These are phyloP conservation scores for Dioctria linearis DNA, from an alignment of 2,888 invertebrate genomes.

Conservation along the genomic window DNA sequence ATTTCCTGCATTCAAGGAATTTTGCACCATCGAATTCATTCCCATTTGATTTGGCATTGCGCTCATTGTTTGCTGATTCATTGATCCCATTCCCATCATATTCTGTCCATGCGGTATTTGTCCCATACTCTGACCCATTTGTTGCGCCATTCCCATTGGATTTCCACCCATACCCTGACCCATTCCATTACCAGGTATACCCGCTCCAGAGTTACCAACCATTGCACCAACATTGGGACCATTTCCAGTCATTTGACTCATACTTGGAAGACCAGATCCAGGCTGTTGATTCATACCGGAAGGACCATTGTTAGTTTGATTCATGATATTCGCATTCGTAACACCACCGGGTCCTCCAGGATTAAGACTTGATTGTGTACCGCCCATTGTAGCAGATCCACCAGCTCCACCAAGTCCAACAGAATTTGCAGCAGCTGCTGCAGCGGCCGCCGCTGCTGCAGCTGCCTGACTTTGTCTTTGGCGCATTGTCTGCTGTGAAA, in stretches of 20 bases:
- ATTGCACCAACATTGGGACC: slow-evolving; percentile 49
- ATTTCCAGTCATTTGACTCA: slow-evolving; percentile 55
- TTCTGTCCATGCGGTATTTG: slow-evolving; percentile 61
- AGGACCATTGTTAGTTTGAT: slow-evolving; percentile 46
- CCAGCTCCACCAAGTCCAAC: slow-evolving; percentile 62
- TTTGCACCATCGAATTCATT: slow-evolving; percentile 58
- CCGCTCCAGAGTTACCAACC: slow-evolving; percentile 24
- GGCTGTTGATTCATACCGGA: slow-evolving; percentile 48
- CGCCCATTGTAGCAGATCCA: slow-evolving; percentile 61
- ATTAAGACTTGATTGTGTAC: slow-evolving; percentile 59
- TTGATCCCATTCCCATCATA: slow-evolving; percentile 58
- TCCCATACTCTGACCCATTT: slow-evolving; percentile 61
- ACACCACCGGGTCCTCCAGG: slow-evolving; percentile 59
- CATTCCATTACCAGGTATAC: slow-evolving; percentile 44
- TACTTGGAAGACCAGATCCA: slow-evolving; percentile 44
- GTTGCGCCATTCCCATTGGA: slow-evolving; percentile 64
- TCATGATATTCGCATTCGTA: slow-evolving; percentile 58
- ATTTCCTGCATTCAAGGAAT: slow-evolving; percentile 65
- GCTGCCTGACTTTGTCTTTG: slow-evolving; percentile 69
- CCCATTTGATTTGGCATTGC: slow-evolving; percentile 61
- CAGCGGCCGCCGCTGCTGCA: slow-evolving; percentile 68
- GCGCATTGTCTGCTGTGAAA: slow-evolving; percentile 76
- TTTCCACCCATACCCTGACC: slow-evolving; percentile 63
- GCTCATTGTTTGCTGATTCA: slow-evolving; percentile 57
- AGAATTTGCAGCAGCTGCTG: slow-evolving; percentile 65